These are phyloP conservation scores for Candidula unifasciata DNA, from an alignment of 2,888 invertebrate species.

Conservation along the genomic window DNA sequence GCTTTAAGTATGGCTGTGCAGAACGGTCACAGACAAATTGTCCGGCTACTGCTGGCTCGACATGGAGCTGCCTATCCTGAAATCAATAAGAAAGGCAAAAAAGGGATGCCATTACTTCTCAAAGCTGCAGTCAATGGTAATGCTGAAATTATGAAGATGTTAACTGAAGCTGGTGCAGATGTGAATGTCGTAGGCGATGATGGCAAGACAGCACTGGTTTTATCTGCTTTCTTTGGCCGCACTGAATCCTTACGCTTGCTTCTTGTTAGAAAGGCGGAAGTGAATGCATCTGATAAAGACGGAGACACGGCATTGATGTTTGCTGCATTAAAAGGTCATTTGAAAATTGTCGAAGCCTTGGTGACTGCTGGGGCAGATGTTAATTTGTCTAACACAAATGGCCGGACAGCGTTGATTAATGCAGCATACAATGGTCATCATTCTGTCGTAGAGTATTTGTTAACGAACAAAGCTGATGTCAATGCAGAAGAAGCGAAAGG, in stretches of 20 bases:
- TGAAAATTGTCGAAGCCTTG: constrained; percentile 12
- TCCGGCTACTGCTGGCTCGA: neutral
- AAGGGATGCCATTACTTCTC: constrained; percentile 29
- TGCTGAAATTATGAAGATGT: constrained; percentile 10
- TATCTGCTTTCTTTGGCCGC: constrained; percentile 9
- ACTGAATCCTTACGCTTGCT: neutral
- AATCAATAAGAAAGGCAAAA: constrained; percentile 26
- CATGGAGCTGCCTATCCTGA: constrained; percentile 15
- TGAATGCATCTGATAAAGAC: constrained; percentile 35
- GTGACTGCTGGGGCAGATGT: neutral
- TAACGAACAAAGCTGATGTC: neutral
- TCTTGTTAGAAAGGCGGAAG: neutral
- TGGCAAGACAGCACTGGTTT: neutral
- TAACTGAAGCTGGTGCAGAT: constrained; percentile 39
- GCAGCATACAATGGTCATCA: constrained; percentile 35
- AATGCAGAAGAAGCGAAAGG: constrained; percentile 23
- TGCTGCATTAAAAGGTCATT: constrained; percentile 33
- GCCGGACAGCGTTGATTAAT: constrained; percentile 26
- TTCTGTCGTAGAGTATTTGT: neutral
- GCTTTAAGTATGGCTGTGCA: constrained; percentile 37
- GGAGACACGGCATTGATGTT: constrained; percentile 38
- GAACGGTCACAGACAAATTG: constrained; percentile 30
- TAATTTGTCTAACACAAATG: constrained; percentile 1
- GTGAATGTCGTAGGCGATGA: constrained; percentile 22
- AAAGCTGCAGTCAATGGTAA: constrained; percentile 21